A percentile compares a stretch with the other conserved stretches of the same genome.
Conservation (phyloP, 1,140 invertebrate genomes). For the Ceratoteleas bidentatus region DNA sequence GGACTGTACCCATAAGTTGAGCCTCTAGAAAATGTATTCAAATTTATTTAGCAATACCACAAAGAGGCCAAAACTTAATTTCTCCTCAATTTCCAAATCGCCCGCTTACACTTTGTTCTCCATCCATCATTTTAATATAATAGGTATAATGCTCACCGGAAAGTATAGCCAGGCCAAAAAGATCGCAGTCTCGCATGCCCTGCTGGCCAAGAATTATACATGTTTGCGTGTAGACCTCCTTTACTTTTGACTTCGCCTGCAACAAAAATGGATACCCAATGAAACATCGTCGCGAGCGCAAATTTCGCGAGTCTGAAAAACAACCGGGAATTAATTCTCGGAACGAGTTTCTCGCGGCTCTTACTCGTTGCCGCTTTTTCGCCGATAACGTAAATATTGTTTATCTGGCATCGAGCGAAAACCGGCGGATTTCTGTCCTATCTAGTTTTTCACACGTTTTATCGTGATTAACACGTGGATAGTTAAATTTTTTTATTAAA, state of each 20-base stretch:
- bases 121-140: constrained; percentile 30
- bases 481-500: background rate
- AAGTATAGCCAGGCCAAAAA: constrained; percentile 91
- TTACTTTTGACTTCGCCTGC: constrained; percentile 91
- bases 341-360: background rate
- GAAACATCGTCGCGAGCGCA: background rate
- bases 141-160: constrained; percentile 84
- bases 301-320: background rate
- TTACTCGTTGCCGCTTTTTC: constrained; percentile 5
- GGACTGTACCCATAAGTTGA: too few relatives aligned
- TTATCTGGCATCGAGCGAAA: constrained; percentile 32
- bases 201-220: constrained; percentile 88
- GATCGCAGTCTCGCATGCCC: constrained; percentile 90
- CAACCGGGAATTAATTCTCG: background rate
- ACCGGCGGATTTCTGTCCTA: constrained; percentile 47
- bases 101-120: background rate
- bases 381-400: constrained; percentile 20
- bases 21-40: too few relatives aligned
- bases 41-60: too few relatives aligned
- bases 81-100: background rate
- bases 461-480: constrained; percentile 28
- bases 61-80: too few relatives aligned
- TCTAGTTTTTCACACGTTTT: constrained; percentile 28
- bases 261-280: constrained; percentile 68
- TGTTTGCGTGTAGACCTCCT: constrained; percentile 91